Conservation (phyloP, 2,888 invertebrate genomes). For the Baronia brevicornis region DNA sequence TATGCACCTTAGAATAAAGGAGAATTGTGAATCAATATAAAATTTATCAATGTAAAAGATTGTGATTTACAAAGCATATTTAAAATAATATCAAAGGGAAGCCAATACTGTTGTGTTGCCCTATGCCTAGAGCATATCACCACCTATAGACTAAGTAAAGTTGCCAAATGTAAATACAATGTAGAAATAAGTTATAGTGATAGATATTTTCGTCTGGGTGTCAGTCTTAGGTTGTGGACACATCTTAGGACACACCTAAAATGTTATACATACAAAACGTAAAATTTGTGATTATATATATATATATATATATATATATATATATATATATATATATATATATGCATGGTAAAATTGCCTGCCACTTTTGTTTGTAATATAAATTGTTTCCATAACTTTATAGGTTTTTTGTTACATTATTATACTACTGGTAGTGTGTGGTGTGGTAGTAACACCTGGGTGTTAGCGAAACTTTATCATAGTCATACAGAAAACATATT, state of each 20-base stretch:
- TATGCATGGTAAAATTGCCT: no score
- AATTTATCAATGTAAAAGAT: constrained; percentile 49
- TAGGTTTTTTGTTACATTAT: no score
- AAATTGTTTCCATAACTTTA: no score
- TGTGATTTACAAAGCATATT: constrained; percentile 54
- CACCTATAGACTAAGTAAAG: constrained; percentile 62
- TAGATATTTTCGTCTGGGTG: constrained; percentile 45
- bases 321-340: no score
- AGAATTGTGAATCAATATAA: constrained; percentile 17
- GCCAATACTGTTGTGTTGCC: constrained; percentile 43
- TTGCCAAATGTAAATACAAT: constrained; percentile 70
- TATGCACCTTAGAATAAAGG: constrained; percentile 15
- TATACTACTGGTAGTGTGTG: no score
- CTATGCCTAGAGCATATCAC: constrained; percentile 66
- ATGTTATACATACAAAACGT: constrained; percentile 2
- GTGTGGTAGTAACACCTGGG: no score
- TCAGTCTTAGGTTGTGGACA: constrained; percentile 48
- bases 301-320: no score
- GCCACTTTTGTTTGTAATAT: no score
- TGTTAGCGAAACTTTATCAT: no score
- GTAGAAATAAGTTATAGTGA: constrained; percentile 23
- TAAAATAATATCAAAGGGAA: constrained; percentile 51
- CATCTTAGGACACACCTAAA: constrained; percentile 19
- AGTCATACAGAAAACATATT: no score
- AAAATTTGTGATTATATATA: constrained; percentile 12